These are phyloP conservation scores for Lepus oiostolus DNA, from an alignment of 2,797 vertebrate genomes.

Conservation along the genomic window DNA sequence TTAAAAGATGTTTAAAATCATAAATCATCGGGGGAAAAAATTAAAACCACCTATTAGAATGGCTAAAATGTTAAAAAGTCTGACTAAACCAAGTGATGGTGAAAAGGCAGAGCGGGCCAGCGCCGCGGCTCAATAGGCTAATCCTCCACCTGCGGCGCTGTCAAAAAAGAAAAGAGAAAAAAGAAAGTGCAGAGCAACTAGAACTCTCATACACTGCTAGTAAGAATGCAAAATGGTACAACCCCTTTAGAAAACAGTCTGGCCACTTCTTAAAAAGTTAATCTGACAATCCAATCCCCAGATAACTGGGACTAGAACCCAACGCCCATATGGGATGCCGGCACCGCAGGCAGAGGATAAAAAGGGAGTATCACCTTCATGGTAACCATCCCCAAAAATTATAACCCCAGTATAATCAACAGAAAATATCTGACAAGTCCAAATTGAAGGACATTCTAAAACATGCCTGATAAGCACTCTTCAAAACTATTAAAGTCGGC, in stretches of 20 bases:
- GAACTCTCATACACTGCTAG: not conserved
- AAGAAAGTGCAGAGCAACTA: not conserved
- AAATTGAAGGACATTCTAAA: not conserved
- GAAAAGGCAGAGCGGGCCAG: not conserved
- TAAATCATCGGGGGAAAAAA: no score
- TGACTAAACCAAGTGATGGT: not conserved
- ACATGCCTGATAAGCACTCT: not conserved
- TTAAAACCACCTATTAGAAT: no score
- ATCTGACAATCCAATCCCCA: no score
- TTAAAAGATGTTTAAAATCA: no score
- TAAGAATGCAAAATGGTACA: not conserved
- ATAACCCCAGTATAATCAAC: not conserved
- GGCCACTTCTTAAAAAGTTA: no score
- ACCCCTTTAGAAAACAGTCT: not conserved
- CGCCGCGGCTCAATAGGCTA: no score
- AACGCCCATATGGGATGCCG: no score
- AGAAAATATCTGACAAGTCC: not conserved
- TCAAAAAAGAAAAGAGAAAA: not conserved
- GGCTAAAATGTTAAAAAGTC: no score
- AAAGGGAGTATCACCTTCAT: not conserved
- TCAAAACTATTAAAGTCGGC: not conserved
- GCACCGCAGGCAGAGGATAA: not conserved
- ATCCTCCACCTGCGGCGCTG: not conserved
- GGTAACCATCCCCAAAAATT: not conserved
- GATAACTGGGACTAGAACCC: no score